phyloP scores from a whole-genome alignment of 1,140 invertebrate genomes.

The Wasmannia auropunctata region DNA sequence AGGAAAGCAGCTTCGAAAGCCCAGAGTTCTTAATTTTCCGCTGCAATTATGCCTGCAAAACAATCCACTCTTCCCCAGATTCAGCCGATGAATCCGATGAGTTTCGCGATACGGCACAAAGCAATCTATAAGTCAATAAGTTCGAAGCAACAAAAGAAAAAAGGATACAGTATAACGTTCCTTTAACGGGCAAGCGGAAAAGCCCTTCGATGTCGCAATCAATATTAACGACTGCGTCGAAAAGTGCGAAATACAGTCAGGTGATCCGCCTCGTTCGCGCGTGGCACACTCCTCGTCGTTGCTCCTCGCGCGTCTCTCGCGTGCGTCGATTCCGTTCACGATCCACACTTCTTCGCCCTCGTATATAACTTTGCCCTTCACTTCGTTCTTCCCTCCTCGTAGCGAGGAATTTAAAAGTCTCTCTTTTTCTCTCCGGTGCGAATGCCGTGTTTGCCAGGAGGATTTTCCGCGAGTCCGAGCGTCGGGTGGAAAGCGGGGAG shows the following conservation, averaged over 20 bases:
- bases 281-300: not conserved
- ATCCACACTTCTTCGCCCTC: not conserved
- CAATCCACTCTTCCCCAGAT: not conserved
- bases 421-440: not conserved
- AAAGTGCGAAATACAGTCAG: conserved; percentile 4
- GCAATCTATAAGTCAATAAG: not conserved
- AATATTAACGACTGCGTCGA: not conserved
- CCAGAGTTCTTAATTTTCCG: not conserved
- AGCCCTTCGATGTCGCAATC: not conserved
- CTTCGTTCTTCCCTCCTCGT: not conserved
- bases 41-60: not conserved
- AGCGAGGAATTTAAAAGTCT: conserved; percentile 30
- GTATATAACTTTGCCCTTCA: conserved; percentile 28
- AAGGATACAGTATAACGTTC: not conserved
- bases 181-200: not conserved
- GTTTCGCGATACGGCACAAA: not conserved
- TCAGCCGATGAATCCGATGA: not conserved
- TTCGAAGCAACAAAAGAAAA: not conserved
- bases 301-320: no score
- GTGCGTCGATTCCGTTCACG: conserved; percentile 1
- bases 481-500: not conserved
- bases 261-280: not conserved
- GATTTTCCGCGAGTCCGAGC: conserved; percentile 28
- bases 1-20: not conserved
- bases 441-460: conserved; percentile 26